Conservation (phyloP, 2,888 invertebrate genomes). For the Leucania comma region DNA sequence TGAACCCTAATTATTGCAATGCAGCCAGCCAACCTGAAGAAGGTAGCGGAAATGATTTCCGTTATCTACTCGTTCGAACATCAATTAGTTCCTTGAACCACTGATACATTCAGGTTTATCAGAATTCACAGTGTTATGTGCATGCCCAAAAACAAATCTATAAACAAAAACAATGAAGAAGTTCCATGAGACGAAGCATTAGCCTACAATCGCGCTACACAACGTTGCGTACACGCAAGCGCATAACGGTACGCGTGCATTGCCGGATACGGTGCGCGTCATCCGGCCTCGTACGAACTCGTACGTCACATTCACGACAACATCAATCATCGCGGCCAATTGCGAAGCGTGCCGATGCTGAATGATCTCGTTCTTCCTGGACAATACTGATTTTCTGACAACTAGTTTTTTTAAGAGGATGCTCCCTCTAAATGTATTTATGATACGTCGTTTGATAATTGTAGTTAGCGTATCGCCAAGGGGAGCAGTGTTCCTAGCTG, state of each 20-base stretch:
- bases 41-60: neutral
- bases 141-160: slow-evolving; percentile 14
- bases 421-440: neutral
- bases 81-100: neutral
- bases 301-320: slow-evolving; percentile 61
- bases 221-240: slow-evolving; percentile 62
- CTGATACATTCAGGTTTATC: neutral
- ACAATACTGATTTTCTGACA: slow-evolving; percentile 49
- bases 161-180: slow-evolving; percentile 42
- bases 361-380: slow-evolving; percentile 63
- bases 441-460: neutral
- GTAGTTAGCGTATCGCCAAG: slow-evolving; percentile 33
- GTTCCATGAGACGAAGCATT: slow-evolving; percentile 24
- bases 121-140: slow-evolving; percentile 8
- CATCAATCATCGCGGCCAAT: slow-evolving; percentile 65
- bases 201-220: slow-evolving; percentile 53
- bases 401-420: slow-evolving; percentile 19
- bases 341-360: slow-evolving; percentile 64
- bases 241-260: slow-evolving; percentile 67
- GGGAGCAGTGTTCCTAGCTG: slow-evolving; percentile 22
- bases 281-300: slow-evolving; percentile 57
- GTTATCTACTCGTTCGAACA: neutral
- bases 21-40: neutral
- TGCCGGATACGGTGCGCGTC: slow-evolving; percentile 66
- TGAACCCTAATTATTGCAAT: neutral